These are phyloP conservation scores for Brachypterus glaber DNA, from an alignment of 2,888 invertebrate genomes.

Conservation along the genomic window DNA sequence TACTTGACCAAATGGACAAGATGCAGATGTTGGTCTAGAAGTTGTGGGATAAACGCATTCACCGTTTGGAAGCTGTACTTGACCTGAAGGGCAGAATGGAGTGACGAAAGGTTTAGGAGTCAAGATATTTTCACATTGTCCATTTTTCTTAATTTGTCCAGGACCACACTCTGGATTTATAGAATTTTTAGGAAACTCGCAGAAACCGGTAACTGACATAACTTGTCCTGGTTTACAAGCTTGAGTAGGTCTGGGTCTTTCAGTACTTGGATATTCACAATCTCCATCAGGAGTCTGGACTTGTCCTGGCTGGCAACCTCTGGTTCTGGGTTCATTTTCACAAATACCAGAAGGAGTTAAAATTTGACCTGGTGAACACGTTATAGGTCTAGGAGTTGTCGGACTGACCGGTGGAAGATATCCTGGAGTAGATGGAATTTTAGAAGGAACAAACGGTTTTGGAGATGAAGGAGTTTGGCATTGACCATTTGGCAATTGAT, in stretches of 20 bases:
- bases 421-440: no score
- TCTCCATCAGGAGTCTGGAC: not conserved
- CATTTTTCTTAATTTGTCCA: not conserved
- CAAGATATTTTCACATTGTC: conserved; percentile 12
- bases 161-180: conserved; percentile 1
- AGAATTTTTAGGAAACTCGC: not conserved
- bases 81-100: conserved; percentile 7
- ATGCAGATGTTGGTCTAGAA: conserved; percentile 17
- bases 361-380: not conserved
- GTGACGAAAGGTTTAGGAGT: conserved; percentile 14
- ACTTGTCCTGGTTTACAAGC: conserved; percentile 13
- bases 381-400: not conserved
- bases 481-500: not conserved
- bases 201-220: not conserved
- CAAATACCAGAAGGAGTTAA: not conserved
- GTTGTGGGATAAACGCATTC: conserved; percentile 29
- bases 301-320: not conserved
- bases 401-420: no score
- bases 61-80: conserved; percentile 21
- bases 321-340: not conserved
- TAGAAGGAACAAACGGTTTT: no score
- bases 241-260: conserved; percentile 11
- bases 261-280: conserved; percentile 1
- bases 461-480: no score
- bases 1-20: conserved; percentile 9